phyloP scores from a whole-genome alignment of 2,797 vertebrate genomes.

The Bucorvus abyssinicus region DNA sequence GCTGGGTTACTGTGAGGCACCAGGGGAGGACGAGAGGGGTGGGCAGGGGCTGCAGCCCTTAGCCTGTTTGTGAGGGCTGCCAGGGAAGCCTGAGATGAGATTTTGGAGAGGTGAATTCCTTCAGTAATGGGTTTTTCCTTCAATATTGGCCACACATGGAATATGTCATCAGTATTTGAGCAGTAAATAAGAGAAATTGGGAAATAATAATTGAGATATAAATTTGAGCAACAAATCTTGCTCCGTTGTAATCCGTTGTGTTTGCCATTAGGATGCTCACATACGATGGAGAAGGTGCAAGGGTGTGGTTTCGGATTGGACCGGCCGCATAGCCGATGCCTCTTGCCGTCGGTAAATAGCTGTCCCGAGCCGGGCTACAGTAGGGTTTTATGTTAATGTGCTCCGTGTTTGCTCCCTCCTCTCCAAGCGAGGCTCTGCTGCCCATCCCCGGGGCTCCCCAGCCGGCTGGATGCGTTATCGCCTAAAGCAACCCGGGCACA shows the following conservation, averaged over 20 bases:
- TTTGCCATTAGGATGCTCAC: fast-evolving
- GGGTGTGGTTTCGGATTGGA: fast-evolving
- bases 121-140: neutral
- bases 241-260: fast-evolving
- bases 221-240: fast-evolving
- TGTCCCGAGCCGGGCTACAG: neutral
- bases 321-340: fast-evolving
- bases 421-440: neutral
- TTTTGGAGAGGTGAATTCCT: neutral
- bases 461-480: neutral
- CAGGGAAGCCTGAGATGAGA: neutral
- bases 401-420: neutral
- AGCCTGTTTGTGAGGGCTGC: fast-evolving
- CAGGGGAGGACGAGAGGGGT: fast-evolving
- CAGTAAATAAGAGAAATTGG: too few relatives aligned
- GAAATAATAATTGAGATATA: too few relatives aligned
- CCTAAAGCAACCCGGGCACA: neutral
- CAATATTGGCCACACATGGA: fast-evolving
- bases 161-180: fast-evolving
- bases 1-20: neutral
- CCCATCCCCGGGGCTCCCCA: neutral
- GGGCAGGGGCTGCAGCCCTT: neutral
- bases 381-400: neutral
- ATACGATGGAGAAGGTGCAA: neutral
- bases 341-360: fast-evolving